Base-by-base conservation (phyloP, 2,113 vertebrate genomes). In the Sander vitreus region DNA sequence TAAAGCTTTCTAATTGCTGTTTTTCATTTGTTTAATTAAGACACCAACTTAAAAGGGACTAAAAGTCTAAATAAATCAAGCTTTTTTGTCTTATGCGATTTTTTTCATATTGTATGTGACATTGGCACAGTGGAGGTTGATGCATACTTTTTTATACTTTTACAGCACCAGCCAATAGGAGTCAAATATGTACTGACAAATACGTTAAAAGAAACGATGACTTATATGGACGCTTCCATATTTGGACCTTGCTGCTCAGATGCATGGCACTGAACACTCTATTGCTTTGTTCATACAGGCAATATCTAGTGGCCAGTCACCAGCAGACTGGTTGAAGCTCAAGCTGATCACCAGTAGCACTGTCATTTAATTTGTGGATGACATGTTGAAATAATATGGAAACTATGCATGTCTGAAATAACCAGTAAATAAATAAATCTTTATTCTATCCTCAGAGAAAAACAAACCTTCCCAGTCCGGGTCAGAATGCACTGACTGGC, bases 401-500 rank as follows among this genome's bases (percentile, higher is more conserved):
- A 59, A n/a, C 10, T 0, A 10, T 58, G 27, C 27, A 43, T 33
- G 60, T 57, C 9, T 39, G 9, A 43, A 43, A 43, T 11, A 43
- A 43, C 10, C 39, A 11, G 39, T 43, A 11, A 43, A 43, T 43
- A 43, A 43, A 43, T 11, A 27, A 25, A 33, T 39, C 57, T 68
- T 80, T 65, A 10, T 45, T 72, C 13, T 21, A 23, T 1, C 8
- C 21, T 0, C 91, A 97, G 96, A 96, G 73, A 98, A 97, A 90
- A 93, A 81, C 55, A 71, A 51, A 96, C 94, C 91, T 13, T 51
- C 63, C 65, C 96, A 96, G 89, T 93, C 92, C 0, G 77, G 83
- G 69, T 94, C 95, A 0, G 96, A 97, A 83, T 97, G 97, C 0
- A 87, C 92, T 2, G 96, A 97, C 63, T 97, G 97, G 96, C 93